A percentile compares a stretch with the other conserved stretches of the same genome.
Evolutionary conservation across 2,113 vertebrate genomes (phyloP).

Genomic region (Cheirogaleus medius): DNA sequence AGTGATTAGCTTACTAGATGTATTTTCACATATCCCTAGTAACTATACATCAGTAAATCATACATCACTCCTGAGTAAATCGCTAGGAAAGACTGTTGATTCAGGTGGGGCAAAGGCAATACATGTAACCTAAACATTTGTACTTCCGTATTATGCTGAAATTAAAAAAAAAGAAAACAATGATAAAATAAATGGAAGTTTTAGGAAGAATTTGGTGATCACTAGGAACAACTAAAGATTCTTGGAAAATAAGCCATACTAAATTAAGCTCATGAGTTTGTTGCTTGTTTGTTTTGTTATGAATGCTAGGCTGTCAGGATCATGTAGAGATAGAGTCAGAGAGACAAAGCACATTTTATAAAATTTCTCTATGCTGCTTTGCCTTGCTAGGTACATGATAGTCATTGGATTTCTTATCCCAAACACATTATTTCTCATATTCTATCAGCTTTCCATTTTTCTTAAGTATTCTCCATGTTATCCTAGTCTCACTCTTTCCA

Average conservation of each 20-base stretch:
- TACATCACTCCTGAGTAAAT: not conserved
- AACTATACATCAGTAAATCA: not conserved
- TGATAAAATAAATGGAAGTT: not conserved
- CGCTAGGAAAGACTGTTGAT: not conserved
- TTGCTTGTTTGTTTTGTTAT: not conserved
- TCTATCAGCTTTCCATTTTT: not conserved
- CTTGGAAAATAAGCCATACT: not conserved
- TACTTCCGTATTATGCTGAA: no score
- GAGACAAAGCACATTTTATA: not conserved
- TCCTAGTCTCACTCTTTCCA: not conserved
- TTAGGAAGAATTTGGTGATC: not conserved
- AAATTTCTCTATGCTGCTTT: not conserved
- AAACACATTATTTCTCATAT: not conserved
- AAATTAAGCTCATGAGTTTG: not conserved
- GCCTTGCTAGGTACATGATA: not conserved
- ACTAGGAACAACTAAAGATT: not conserved
- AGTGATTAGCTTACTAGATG: not conserved
- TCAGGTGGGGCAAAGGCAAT: no score
- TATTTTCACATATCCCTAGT: not conserved
- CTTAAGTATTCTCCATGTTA: not conserved
- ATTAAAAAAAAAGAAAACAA: no score
- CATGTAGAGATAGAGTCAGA: not conserved
- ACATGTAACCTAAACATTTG: no score
- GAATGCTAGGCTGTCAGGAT: not conserved
- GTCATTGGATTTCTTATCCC: not conserved